These are phyloP conservation scores for Encarsia formosa DNA, from an alignment of 2,888 invertebrate species.

Conservation along the genomic window DNA sequence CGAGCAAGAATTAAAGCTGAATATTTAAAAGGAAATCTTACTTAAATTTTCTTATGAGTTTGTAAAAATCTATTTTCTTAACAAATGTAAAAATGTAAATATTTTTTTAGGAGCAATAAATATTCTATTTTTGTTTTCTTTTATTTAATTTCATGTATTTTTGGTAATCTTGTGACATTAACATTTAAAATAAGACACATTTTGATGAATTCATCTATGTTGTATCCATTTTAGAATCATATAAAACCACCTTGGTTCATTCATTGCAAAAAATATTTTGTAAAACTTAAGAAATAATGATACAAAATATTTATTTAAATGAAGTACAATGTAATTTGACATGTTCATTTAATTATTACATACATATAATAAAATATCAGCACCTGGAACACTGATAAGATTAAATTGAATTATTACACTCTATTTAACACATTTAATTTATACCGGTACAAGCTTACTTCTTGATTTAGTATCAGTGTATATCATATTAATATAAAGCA, in stretches of 20 bases:
- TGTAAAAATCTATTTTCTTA: background rate
- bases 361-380: conserved; percentile 11
- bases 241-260: conserved; percentile 17
- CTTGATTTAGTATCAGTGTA: conserved; percentile 16
- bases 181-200: conserved; percentile 24
- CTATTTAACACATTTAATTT: conserved; percentile 15
- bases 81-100: background rate
- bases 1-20: conserved; percentile 64
- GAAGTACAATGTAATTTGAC: conserved; percentile 9
- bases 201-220: conserved; percentile 19
- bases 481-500: conserved; percentile 15
- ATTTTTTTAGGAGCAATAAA: conserved; percentile 1
- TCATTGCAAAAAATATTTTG: conserved; percentile 17
- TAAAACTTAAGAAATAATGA: conserved; percentile 6
- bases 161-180: conserved; percentile 18
- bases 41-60: background rate
- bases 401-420: conserved; percentile 6
- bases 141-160: conserved; percentile 23
- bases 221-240: conserved; percentile 13
- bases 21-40: conserved; percentile 48
- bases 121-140: conserved; percentile 21
- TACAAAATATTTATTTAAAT: background rate
- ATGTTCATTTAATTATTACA: background rate
- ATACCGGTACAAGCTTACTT: conserved; percentile 10
- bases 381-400: conserved; percentile 12